These are phyloP conservation scores for Hirtodrosophila confusa DNA, from an alignment of 2,888 invertebrate genomes.

Conservation along the genomic window DNA sequence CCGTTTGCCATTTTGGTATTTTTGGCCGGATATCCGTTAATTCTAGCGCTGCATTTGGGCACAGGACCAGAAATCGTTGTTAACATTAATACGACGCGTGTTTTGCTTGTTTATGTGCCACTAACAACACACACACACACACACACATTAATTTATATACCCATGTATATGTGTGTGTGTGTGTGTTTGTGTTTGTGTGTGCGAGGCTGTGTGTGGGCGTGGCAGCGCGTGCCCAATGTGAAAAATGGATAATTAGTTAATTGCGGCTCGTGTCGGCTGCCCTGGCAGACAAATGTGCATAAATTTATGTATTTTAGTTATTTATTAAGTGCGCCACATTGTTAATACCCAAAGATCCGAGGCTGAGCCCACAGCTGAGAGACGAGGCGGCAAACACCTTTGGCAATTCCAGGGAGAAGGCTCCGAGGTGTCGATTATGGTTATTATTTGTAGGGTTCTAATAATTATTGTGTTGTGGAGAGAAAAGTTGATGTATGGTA, in stretches of 20 bases:
- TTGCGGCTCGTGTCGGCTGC: slow-evolving; percentile 54
- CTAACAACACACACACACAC: slow-evolving; percentile 22
- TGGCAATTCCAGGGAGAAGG: too few relatives aligned
- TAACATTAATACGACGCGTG: slow-evolving; percentile 71
- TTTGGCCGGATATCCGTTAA: slow-evolving; percentile 62
- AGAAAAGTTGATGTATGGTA: too few relatives aligned
- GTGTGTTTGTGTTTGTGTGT: neutral
- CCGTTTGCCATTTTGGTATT: slow-evolving; percentile 26
- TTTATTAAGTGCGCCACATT: slow-evolving; percentile 67
- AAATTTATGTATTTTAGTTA: slow-evolving; percentile 66
- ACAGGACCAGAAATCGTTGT: slow-evolving; percentile 52
- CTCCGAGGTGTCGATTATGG: too few relatives aligned
- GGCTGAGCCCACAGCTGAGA: slow-evolving; percentile 12
- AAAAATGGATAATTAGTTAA: slow-evolving; percentile 80
- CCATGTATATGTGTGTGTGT: slow-evolving; percentile 6
- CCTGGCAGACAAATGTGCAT: slow-evolving; percentile 37
- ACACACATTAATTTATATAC: slow-evolving; percentile 60
- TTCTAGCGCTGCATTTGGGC: slow-evolving; percentile 45
- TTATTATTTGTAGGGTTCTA: too few relatives aligned
- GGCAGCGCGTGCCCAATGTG: slow-evolving; percentile 55
- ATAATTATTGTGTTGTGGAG: too few relatives aligned
- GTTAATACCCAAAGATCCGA: slow-evolving; percentile 7
- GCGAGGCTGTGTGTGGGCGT: slow-evolving; percentile 8
- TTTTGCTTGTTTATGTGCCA: slow-evolving; percentile 64
- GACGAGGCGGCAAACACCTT: too few relatives aligned